Evolutionary conservation across 2,797 vertebrate species (phyloP), one percentile per base, ranked within the genome.

Genomic region (Crax fasciolata): DNA sequence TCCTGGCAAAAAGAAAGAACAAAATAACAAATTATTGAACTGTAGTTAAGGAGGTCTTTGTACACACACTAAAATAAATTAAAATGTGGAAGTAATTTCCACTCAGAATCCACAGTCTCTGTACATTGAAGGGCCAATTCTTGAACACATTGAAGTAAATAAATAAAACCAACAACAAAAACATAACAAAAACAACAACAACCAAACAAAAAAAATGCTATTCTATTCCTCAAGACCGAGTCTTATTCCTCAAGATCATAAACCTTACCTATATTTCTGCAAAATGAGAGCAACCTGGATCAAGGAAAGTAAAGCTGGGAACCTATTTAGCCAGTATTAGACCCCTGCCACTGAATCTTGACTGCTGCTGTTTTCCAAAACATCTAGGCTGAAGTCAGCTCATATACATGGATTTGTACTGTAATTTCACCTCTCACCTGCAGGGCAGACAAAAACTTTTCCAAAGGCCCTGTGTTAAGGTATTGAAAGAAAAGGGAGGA

Each of bases 1-100:
- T 98, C 87, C 98, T 99, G 92, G 88, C 51, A 48, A 84, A 91
- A 84, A 61, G 48, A 11, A 35, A 75, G 48, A 61, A 43, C 13
- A 5, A 35, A 87, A 24, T 43, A 63, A 13, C 6, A n/a, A 39
- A 12, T 10, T 13, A 5, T 21, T 16, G 41, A 28, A 10, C 11
- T 71, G 38, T 13, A 76, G 41, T 66, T 87, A 17, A 24, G 67
- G 67, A 66, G 12, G 25, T 11, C 10, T 88, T 61, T 71, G 18
- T 43, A 17, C 1, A 51, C 46, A 49, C 11, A 54, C 24, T 20
- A 70, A 51, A 48, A 82, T 30, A 83, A 89, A 87, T 11, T 3
- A 86, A 88, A 39, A 3, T 39, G 17, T 1, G 11, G 27, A 63
- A 67, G 74, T 25, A 17, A 85, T 78, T 81, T 61, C 38, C 24